Evolutionary conservation across 2,797 vertebrate species (phyloP).

Genomic region (Peromyscus aztecus): DNA sequence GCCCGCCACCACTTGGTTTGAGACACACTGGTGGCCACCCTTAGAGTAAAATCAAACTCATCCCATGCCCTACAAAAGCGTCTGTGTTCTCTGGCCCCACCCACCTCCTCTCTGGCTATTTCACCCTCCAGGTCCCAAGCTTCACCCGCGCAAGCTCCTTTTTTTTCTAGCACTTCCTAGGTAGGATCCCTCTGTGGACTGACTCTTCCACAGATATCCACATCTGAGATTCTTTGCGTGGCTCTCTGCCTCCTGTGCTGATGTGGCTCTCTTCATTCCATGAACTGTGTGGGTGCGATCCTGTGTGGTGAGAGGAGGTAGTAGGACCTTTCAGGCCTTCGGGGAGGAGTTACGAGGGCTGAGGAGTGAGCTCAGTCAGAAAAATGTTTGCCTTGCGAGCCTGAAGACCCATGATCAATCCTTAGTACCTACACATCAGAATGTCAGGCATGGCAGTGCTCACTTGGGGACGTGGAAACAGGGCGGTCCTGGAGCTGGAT

Average conservation of each 20-base stretch:
- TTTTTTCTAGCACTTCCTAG: not conserved
- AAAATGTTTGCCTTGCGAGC: not conserved
- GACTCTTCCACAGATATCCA: not conserved
- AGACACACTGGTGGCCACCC: not conserved
- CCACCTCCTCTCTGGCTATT: not conserved
- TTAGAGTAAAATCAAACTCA: not conserved
- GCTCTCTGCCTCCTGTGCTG: not conserved
- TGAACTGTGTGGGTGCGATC: not conserved
- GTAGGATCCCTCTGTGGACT: not conserved
- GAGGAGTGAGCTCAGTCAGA: not conserved
- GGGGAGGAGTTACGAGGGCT: too few relatives aligned
- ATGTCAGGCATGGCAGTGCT: not conserved
- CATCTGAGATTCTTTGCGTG: not conserved
- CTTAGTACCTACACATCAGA: not conserved
- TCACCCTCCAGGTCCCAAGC: not conserved
- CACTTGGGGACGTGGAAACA: too few relatives aligned
- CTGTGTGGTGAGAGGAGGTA: not conserved
- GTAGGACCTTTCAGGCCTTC: not conserved
- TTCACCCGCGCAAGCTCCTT: not conserved
- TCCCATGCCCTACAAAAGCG: too few relatives aligned
- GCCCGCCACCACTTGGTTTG: not conserved
- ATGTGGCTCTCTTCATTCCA: not conserved
- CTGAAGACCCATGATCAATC: fast-evolving
- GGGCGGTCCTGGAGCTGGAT: not conserved
- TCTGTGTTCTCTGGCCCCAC: too few relatives aligned